These are phyloP conservation scores for Coilia nasus DNA, from an alignment of 2,797 vertebrate species.

Conservation along the genomic window DNA sequence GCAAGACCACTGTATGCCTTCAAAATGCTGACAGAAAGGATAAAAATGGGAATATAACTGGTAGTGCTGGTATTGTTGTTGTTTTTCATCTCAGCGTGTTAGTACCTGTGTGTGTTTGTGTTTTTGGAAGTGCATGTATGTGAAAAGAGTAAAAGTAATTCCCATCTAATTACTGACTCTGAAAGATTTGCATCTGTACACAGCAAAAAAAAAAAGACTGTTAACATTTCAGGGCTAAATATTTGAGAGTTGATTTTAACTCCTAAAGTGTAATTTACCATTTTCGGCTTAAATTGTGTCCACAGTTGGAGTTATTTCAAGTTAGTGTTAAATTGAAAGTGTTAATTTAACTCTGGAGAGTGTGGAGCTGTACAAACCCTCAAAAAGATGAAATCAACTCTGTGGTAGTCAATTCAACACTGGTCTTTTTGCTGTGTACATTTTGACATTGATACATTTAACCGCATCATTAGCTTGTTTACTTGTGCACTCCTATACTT, in stretches of 20 bases:
- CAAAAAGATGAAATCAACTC: too few species aligned
- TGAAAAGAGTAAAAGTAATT: background rate
- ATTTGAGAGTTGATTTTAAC: too few species aligned
- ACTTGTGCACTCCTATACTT: background rate
- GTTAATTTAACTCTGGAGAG: too few species aligned
- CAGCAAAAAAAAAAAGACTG: too few species aligned
- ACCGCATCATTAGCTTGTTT: background rate
- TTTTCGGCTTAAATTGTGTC: too few species aligned
- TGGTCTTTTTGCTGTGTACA: background rate
- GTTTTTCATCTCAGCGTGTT: background rate
- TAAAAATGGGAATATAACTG: constrained; percentile 1
- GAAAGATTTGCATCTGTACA: background rate
- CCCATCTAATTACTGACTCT: background rate
- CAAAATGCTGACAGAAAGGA: background rate
- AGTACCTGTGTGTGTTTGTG: background rate
- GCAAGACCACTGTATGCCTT: background rate
- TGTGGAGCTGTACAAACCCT: too few species aligned
- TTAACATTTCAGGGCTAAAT: too few species aligned
- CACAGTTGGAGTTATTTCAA: too few species aligned
- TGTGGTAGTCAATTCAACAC: too few species aligned
- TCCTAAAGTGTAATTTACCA: too few species aligned
- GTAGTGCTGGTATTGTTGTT: background rate
- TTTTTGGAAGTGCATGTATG: constrained; percentile 21
- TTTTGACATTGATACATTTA: constrained; percentile 15
- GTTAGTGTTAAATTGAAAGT: too few species aligned